Evolutionary conservation across 2,888 invertebrate genomes (phyloP), one percentile per base, ranked within the genome.

Genomic region (Helobdella robusta): DNA sequence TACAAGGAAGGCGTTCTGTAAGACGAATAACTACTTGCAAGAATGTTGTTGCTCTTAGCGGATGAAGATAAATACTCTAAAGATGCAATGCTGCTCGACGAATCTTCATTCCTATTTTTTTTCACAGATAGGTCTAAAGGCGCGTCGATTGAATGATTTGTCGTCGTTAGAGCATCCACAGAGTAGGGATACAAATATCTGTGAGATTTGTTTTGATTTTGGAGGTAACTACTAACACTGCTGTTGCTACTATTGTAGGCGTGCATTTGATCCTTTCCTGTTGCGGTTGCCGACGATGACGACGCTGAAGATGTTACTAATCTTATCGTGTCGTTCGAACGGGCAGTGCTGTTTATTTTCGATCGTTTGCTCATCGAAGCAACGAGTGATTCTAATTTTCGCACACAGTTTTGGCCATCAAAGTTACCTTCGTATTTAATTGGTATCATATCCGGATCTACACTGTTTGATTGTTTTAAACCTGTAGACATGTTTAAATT

Each of bases 71-170:
- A n/a, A n/a, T n/a, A n/a, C n/a, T n/a, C n/a, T n/a, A n/a, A n/a
- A 3, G 65, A 65, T 15, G 34, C 6, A 23, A 30, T 25, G 1
- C n/a, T 5, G 3, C 46, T 23, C 5, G 48, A n/a, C n/a, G n/a
- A 48, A 8, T 44, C 59, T 18, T 32, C 28, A n/a, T 25, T 18
- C 20, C 36, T 61, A n/a, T 44, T 61, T 28, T 44, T 61, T 59
- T 70, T 70, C 34, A 64, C 48, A 4, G 69, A 69, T 52, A 70
- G 59, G 52, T 70, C 70, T 40, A 70, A 52, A 28, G 69, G 67
- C 40, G 67, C 52, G 32, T 64, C 64, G 20, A 28, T 18, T 32
- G 61, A 6, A 11, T 25, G 6, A 28, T 20, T 46, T 44, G 18
- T 44, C 28, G 28, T 6, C 30, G 56, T 56, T 15, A 61, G 61